phyloP scores from a whole-genome alignment of 2,888 invertebrate genomes.

The Parasteatoda lunata region DNA sequence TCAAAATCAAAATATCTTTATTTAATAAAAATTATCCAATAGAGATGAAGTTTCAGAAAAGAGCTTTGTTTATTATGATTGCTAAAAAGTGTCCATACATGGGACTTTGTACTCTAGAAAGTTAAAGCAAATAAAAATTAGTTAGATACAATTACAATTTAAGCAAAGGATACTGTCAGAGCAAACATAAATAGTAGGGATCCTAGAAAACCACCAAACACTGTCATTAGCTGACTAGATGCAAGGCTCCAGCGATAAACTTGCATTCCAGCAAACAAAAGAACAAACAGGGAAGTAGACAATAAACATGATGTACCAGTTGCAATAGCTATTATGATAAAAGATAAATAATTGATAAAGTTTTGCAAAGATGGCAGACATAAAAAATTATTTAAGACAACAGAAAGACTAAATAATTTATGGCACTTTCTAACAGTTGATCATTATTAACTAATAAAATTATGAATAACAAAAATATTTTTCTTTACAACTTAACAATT shows the following conservation, averaged over 20 bases:
- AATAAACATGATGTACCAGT: constrained; percentile 76
- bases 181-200: constrained; percentile 89
- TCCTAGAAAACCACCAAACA: constrained; percentile 91
- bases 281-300: constrained; percentile 85
- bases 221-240: constrained; percentile 86
- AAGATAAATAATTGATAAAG: not conserved
- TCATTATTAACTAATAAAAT: too few species aligned
- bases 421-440: too few species aligned
- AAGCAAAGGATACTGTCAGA: constrained; percentile 81
- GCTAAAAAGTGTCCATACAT: too few species aligned
- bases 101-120: not conserved
- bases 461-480: too few species aligned
- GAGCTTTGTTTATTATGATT: too few species aligned
- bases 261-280: constrained; percentile 94
- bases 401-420: too few species aligned
- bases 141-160: not conserved
- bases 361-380: not conserved
- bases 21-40: too few species aligned
- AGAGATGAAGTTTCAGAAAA: too few species aligned
- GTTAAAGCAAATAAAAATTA: not conserved
- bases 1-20: too few species aligned
- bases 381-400: too few species aligned
- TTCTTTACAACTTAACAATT: too few species aligned
- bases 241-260: constrained; percentile 88
- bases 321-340: constrained; percentile 73